These are phyloP conservation scores for Dynastes tityus DNA, from an alignment of 2,888 invertebrate species.

Conservation along the genomic window DNA sequence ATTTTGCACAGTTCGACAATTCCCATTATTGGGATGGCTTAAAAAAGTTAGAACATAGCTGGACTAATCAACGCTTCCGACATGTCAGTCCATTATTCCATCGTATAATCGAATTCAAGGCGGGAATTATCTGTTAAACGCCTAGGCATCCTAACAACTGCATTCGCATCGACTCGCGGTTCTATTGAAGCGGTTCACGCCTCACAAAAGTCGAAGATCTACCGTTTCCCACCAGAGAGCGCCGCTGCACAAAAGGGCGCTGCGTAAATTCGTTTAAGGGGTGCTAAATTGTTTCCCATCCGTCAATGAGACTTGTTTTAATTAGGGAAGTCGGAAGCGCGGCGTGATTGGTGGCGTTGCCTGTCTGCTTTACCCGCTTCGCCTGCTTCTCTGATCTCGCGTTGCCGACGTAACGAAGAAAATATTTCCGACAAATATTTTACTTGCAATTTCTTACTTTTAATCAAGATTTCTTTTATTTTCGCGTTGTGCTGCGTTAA, in stretches of 20 bases:
- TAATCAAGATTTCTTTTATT: slow-evolving; percentile 47
- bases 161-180: neutral
- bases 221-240: neutral
- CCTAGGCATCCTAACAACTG: neutral
- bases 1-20: too few species aligned
- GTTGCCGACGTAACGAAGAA: slow-evolving; percentile 43
- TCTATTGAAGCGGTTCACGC: neutral
- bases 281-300: slow-evolving; percentile 57
- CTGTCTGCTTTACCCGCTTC: too few species aligned
- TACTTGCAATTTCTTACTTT: slow-evolving; percentile 47
- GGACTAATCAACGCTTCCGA: too few species aligned
- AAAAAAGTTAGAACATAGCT: too few species aligned
- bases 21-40: too few species aligned
- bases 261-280: slow-evolving; percentile 53
- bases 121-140: too few species aligned
- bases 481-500: neutral
- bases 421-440: slow-evolving; percentile 49
- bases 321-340: slow-evolving; percentile 54
- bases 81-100: too few species aligned
- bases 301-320: slow-evolving; percentile 59
- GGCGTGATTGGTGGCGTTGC: slow-evolving; percentile 55
- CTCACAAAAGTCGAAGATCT: neutral
- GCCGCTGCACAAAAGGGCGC: slow-evolving; percentile 15
- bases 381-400: slow-evolving; percentile 26
- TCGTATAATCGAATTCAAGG: too few species aligned